Conservation (phyloP, 2,888 invertebrate genomes). For the Tryphoninae sp. region DNA sequence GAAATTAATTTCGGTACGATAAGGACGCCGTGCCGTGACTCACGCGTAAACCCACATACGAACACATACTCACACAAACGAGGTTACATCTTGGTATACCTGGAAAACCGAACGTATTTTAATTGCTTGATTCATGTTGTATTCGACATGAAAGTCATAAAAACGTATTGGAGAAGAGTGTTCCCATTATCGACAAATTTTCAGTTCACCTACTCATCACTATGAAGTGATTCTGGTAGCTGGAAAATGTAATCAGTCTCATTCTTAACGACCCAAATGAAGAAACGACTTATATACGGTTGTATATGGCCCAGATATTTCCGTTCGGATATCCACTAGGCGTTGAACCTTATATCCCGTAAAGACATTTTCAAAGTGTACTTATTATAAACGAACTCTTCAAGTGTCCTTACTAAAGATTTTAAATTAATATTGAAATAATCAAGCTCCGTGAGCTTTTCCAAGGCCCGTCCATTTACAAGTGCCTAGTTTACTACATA, state of each 20-base stretch:
- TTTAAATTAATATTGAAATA: constrained; percentile 37
- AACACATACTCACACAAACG: constrained; percentile 11
- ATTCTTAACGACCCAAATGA: neutral
- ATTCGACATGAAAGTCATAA: neutral
- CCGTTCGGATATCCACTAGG: constrained; percentile 17
- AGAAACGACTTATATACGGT: neutral
- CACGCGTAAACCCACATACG: constrained; percentile 8
- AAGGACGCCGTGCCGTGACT: constrained; percentile 50
- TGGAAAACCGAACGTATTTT: constrained; percentile 12
- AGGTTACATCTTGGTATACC: constrained; percentile 16
- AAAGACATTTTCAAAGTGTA: constrained; percentile 71
- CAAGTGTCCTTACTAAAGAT: constrained; percentile 73
- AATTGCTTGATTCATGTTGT: neutral
- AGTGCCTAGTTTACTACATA: constrained; percentile 62
- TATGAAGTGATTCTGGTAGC: neutral
- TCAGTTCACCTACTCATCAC: neutral
- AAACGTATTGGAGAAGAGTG: neutral
- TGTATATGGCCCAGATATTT: constrained; percentile 1
- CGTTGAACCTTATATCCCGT: constrained; percentile 40
- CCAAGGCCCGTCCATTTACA: constrained; percentile 64
- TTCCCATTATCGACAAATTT: neutral
- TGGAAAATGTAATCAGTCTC: neutral
- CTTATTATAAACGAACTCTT: constrained; percentile 68
- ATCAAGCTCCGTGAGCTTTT: constrained; percentile 53
- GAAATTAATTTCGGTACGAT: constrained; percentile 47